Evolutionary conservation across 2,797 vertebrate species (phyloP).

Genomic region (Tympanoctomys barrerae): DNA sequence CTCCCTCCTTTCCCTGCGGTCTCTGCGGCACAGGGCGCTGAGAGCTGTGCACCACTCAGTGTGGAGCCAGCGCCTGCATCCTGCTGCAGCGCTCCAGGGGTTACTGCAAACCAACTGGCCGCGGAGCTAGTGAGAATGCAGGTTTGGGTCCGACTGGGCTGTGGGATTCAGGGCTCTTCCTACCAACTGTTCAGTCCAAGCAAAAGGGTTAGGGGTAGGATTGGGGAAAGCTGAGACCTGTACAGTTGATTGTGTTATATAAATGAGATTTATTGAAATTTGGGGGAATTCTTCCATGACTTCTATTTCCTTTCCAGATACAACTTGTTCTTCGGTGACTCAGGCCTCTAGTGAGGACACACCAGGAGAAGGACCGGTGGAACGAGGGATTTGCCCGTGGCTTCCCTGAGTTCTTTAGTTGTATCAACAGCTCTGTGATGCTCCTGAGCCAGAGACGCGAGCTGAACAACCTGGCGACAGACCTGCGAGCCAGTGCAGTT

Average conservation of each 20-base stretch:
- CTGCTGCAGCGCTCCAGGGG: neutral
- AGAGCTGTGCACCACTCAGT: neutral
- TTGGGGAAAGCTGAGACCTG: neutral
- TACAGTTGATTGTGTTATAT: neutral
- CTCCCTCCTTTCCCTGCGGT: neutral
- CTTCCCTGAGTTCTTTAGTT: neutral
- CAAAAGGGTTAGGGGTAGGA: neutral
- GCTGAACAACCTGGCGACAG: neutral
- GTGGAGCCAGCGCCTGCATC: neutral
- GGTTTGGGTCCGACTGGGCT: neutral
- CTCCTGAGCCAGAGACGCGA: neutral
- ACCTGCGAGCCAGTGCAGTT: neutral
- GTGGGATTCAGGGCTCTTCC: neutral
- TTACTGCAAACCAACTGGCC: neutral
- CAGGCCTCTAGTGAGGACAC: neutral
- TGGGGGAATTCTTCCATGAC: constrained; percentile 14
- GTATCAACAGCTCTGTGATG: neutral
- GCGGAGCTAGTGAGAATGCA: neutral
- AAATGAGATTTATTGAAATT: neutral
- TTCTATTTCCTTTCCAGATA: neutral
- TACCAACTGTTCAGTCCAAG: neutral
- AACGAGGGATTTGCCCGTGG: no score
- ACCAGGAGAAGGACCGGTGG: neutral
- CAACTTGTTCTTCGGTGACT: neutral
- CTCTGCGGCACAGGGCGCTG: neutral